Percentiles rank a stretch among this genome's conserved stretches.
Conservation (phyloP, 2,797 vertebrate genomes). For the Lepilemur ruficaudatus region DNA sequence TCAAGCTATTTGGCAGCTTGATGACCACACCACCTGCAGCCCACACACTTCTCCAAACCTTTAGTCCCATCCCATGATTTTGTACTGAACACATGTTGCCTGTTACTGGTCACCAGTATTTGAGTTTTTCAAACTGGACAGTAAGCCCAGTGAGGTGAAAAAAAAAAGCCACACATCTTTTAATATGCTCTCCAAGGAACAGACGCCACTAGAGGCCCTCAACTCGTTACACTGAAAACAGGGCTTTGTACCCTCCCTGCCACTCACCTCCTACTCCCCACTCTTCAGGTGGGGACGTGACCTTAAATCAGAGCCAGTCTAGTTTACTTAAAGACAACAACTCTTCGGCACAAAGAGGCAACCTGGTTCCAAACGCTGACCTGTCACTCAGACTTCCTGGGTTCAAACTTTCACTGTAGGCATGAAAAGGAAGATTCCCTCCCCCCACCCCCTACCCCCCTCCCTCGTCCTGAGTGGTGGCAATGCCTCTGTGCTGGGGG, state of each 20-base stretch:
- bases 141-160: background rate
- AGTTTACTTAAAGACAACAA: background rate
- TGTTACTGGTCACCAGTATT: background rate
- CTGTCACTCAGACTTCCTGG: background rate
- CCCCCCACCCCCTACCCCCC: no score
- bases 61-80: background rate
- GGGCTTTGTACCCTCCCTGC: background rate
- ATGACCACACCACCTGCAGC: rapidly evolving
- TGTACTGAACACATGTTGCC: background rate
- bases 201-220: background rate
- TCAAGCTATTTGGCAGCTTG: background rate
- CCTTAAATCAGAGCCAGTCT: background rate
- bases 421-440: background rate
- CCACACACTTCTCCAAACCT: background rate
- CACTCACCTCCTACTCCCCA: background rate
- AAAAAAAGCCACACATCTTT: background rate
- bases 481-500: rapidly evolving
- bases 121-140: background rate
- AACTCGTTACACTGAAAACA: background rate
- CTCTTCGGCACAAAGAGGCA: background rate
- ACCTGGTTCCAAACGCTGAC: background rate
- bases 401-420: background rate
- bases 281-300: background rate
- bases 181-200: background rate
- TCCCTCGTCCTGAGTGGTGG: rapidly evolving